Conservation (phyloP, 2,797 vertebrate genomes). For the Tapera naevia region DNA sequence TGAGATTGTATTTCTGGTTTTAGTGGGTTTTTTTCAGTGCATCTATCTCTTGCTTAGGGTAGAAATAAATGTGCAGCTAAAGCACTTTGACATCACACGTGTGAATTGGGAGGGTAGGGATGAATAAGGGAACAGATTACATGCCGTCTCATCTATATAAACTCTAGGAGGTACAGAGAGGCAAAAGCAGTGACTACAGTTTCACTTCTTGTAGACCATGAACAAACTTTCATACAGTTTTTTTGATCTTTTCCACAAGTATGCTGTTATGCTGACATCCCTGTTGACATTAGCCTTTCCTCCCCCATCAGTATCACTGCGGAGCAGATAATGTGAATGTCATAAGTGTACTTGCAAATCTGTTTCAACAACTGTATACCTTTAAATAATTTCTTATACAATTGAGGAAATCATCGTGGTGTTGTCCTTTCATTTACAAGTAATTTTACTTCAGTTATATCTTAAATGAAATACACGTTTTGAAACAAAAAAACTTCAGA, state of each 20-base stretch:
- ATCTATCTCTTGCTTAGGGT: background rate
- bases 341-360: background rate
- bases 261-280: background rate
- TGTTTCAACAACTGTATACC: background rate
- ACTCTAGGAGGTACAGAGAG: background rate
- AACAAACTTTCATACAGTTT: background rate
- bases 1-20: background rate
- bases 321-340: background rate
- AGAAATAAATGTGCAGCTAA: background rate
- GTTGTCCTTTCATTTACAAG: background rate
- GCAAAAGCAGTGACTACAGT: background rate
- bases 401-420: background rate
- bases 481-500: background rate
- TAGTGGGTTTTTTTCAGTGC: background rate
- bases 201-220: background rate
- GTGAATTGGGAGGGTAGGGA: background rate
- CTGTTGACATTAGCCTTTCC: background rate
- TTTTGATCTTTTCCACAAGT: background rate
- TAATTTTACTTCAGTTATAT: background rate
- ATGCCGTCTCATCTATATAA: rapidly evolving
- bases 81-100: background rate
- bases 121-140: background rate
- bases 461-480: background rate
- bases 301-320: background rate
- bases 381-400: background rate